Conservation (phyloP, 2,797 vertebrate genomes). For the Mormyrus hasselquistii region DNA sequence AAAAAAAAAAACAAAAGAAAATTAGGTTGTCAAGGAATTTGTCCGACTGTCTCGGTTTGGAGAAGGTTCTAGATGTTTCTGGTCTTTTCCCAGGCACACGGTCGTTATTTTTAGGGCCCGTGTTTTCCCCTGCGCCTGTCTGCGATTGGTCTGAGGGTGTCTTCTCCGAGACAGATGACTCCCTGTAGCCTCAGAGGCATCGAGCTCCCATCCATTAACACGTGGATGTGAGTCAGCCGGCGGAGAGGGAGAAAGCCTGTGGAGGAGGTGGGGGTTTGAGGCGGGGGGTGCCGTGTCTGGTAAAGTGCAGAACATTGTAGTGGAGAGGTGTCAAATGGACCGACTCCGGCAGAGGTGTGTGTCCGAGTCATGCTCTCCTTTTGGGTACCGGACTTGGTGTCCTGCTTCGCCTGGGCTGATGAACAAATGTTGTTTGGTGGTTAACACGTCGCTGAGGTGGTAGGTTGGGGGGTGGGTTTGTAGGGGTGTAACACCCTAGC, state of each 20-base stretch:
- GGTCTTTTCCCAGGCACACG: not conserved
- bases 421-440: not conserved
- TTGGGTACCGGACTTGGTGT: not conserved
- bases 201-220: constrained; percentile 18
- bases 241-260: not conserved
- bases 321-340: no score
- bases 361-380: not conserved
- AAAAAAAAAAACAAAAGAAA: not conserved
- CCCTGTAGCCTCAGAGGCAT: not conserved
- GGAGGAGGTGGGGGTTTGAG: not conserved
- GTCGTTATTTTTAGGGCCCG: not conserved
- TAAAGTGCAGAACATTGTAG: not conserved
- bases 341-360: not conserved
- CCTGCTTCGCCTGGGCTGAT: not conserved
- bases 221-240: not conserved
- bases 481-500: constrained; percentile 22
- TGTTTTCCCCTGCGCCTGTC: not conserved
- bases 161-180: not conserved
- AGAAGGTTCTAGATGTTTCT: constrained; percentile 3
- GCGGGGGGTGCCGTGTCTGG: not conserved
- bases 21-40: not conserved
- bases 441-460: constrained; percentile 25
- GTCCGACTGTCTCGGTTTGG: not conserved
- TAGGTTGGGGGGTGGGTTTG: constrained; percentile 9
- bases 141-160: constrained; percentile 5